Evolutionary conservation across 1,140 invertebrate species (phyloP), one percentile per base, ranked within the genome.

Genomic region (Bradynema listronoti): DNA sequence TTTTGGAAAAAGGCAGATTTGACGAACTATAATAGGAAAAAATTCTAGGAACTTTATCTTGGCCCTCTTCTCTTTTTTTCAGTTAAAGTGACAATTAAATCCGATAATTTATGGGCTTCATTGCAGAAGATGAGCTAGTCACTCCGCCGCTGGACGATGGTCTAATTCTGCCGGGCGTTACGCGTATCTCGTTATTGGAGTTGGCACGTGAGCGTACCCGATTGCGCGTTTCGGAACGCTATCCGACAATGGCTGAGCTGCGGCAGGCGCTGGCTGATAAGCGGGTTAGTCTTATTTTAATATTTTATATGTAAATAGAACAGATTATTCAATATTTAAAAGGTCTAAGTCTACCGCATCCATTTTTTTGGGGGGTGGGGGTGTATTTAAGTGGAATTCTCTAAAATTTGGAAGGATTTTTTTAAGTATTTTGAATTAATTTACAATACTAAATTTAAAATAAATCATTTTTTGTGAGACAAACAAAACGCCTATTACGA

Each of bases 121-220:
- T 72, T 73, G 39, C 76, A 94, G 91, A 92, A 79, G 87, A 85
- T 81, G 90, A 93, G 81, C 79, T 98, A 64, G 82, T 89, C 9
- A 97, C 93, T 19, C 90, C 92, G n/a, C 88, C 90, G 16, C 78
- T 97, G 32, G 71, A 81, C 63, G 86, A 78, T 57, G 79, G 79
- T 9, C 56, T 81, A n/a, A 94, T 94, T 69, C 81, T 98, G 65
- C 93, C 93, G 19, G 94, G 93, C 58, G 85, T 98, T 33, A 93
- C 88, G 0, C 83, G 94, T 54, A 85, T 86, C 63, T 91, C 89
- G 30, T 86, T 97, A 56, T 73, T 98, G 43, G 83, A 88, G 72
- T 79, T 98, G 53, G 83, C 85, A 1, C 80, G 82, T 64, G 83
- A 89, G 78, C 94, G 89, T 82, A 79, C 87, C 68, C 87, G 93